Conservation (phyloP, 2,888 invertebrate genomes). For the Nemotelus pantherinus region DNA sequence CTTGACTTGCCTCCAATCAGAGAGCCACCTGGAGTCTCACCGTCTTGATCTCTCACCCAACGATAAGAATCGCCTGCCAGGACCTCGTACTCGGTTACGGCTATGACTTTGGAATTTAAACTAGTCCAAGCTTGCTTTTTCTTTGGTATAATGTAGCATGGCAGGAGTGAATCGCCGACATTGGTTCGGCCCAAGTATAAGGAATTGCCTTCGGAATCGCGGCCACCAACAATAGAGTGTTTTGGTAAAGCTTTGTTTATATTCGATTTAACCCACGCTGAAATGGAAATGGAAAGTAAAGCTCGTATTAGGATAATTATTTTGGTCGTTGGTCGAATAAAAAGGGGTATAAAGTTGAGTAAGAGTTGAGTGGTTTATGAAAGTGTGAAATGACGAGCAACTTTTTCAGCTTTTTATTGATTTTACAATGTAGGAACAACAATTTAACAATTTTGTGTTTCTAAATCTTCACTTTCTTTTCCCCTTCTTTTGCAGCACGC, state of each 20-base stretch:
- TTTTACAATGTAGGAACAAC: no score
- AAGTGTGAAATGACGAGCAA: background rate
- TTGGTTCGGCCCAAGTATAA: slow-evolving; percentile 17
- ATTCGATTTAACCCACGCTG: slow-evolving; percentile 33
- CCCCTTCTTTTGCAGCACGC: no score
- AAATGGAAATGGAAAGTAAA: slow-evolving; percentile 23
- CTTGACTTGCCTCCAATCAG: slow-evolving; percentile 15
- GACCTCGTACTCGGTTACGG: slow-evolving; percentile 14
- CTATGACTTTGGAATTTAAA: background rate
- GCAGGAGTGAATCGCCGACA: background rate
- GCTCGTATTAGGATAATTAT: slow-evolving; percentile 12
- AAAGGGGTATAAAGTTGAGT: background rate
- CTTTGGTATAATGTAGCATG: slow-evolving; percentile 28
- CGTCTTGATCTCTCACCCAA: slow-evolving; percentile 24
- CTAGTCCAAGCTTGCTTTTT: slow-evolving; percentile 20
- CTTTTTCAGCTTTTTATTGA: no score
- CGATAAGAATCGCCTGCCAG: slow-evolving; percentile 23
- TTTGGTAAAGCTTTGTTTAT: slow-evolving; percentile 21
- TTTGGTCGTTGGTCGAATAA: background rate
- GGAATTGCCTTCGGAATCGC: slow-evolving; percentile 27
- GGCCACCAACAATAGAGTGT: slow-evolving; percentile 26
- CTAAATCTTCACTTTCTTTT: no score
- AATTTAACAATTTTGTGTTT: no score
- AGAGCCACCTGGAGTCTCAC: slow-evolving; percentile 19
- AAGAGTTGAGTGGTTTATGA: background rate